Evolutionary conservation across 2,797 vertebrate species (phyloP), one percentile per base, ranked within the genome.

Genomic region (Acanthiza pusilla): DNA sequence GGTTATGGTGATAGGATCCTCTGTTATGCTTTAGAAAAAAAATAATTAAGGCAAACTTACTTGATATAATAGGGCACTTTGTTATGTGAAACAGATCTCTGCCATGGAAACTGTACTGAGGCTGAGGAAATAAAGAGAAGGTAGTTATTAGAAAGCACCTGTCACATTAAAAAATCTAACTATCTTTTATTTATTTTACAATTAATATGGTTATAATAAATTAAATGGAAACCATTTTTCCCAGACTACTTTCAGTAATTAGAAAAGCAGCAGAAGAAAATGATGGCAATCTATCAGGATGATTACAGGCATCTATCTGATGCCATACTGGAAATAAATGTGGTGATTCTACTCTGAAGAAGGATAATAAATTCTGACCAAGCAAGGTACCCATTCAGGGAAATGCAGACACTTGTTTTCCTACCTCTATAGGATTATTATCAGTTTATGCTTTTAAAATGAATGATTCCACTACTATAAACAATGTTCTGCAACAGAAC

Each of bases 51-150:
- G 60, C 80, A 94, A 96, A 99, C 99, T 99, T 99, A 99, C 99
- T 99, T 99, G 98, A 99, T 99, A 92, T 99, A 99, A 97, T 99
- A 99, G 94, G 99, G 99, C 96, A 99, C 99, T 98, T 99, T 99
- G 98, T 99, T 99, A 97, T 98, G 99, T 88, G 99, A 99, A 94
- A 99, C 98, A 30, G 99, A 99, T 97, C 99, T 98, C 96, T 99
- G 99, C 99, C 99, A 99, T 5, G 99, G 99, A 97, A 98, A 98
- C 98, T 99, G 99, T 47, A 99, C 99, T 30, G 99, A 99, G 43
- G 99, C 99, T 99, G 97, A 58, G 79, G 81, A 97, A 97, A 97
- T 93, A 97, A 67, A 95, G 22, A 97, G 30, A 81, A 94, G 36
- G 19, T 89, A 86, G 95, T 77, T 95, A 91, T 87, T 89, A 96